A percentile compares a stretch with the other conserved stretches of the same genome.
These are phyloP conservation scores for Oryzias woworae DNA, from an alignment of 2,113 vertebrate species.

Conservation along the genomic window DNA sequence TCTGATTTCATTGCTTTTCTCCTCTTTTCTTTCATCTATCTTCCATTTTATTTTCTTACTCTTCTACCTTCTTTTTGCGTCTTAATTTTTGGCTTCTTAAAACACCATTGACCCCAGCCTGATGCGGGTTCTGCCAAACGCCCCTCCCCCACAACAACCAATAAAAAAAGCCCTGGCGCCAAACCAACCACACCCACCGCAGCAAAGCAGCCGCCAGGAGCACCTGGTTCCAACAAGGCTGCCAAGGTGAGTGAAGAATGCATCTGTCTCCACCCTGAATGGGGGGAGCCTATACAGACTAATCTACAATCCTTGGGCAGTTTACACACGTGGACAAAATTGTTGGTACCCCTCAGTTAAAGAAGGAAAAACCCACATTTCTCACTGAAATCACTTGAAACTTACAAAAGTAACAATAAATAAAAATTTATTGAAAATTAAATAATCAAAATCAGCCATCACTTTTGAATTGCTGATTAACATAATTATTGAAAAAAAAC, in stretches of 20 bases:
- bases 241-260: conserved; percentile 81
- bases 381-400: too few relatives aligned
- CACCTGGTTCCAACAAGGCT: conserved; percentile 57
- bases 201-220: conserved; percentile 67
- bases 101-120: conserved; percentile 75
- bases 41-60: conserved; percentile 30
- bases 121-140: conserved; percentile 80
- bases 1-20: conserved; percentile 34
- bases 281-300: not conserved
- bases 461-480: too few relatives aligned
- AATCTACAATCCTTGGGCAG: not conserved
- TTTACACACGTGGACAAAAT: too few relatives aligned
- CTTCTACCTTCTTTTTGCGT: conserved; percentile 2
- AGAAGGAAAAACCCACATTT: too few relatives aligned
- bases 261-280: not conserved
- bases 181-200: conserved; percentile 71
- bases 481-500: too few relatives aligned
- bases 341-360: too few relatives aligned
- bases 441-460: too few relatives aligned
- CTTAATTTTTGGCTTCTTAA: conserved; percentile 25
- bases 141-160: conserved; percentile 73
- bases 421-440: too few relatives aligned
- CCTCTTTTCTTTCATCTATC: conserved; percentile 46
- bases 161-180: conserved; percentile 85
- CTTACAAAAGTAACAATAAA: too few relatives aligned